phyloP scores from a whole-genome alignment of 2,797 vertebrate species.

The Micropoecilia bifurca region DNA sequence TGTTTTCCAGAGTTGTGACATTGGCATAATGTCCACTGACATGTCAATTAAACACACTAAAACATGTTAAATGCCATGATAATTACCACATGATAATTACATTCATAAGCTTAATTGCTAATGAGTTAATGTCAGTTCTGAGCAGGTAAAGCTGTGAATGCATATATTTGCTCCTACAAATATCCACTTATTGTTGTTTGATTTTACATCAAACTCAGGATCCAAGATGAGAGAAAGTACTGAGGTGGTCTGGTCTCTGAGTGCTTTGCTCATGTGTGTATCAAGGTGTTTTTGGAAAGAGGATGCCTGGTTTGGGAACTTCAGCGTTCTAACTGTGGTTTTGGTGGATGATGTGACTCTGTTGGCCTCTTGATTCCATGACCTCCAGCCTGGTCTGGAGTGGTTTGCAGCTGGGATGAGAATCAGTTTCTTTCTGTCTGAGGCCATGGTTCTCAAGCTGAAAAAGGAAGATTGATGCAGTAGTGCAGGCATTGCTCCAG shows the following conservation, averaged over 20 bases:
- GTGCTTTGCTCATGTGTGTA: neutral
- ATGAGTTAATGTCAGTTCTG: neutral
- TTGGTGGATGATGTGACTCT: neutral
- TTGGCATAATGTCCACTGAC: neutral
- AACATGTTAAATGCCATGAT: neutral
- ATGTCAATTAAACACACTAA: neutral
- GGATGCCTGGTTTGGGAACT: neutral
- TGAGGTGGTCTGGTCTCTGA: neutral
- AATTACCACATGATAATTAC: neutral
- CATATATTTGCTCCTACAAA: neutral
- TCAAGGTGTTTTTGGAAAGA: neutral
- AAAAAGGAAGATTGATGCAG: neutral
- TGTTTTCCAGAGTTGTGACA: neutral
- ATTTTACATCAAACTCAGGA: neutral
- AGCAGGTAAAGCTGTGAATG: neutral
- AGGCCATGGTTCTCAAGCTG: neutral
- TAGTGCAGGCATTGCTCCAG: neutral
- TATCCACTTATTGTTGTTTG: neutral
- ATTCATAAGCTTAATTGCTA: neutral
- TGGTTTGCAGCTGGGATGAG: neutral
- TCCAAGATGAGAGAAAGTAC: neutral
- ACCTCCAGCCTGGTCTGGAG: neutral
- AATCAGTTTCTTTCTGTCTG: neutral
- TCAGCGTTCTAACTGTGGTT: neutral
- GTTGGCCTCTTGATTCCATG: neutral